These are phyloP conservation scores for Bibio marci DNA, from an alignment of 2,888 invertebrate species.

Conservation along the genomic window DNA sequence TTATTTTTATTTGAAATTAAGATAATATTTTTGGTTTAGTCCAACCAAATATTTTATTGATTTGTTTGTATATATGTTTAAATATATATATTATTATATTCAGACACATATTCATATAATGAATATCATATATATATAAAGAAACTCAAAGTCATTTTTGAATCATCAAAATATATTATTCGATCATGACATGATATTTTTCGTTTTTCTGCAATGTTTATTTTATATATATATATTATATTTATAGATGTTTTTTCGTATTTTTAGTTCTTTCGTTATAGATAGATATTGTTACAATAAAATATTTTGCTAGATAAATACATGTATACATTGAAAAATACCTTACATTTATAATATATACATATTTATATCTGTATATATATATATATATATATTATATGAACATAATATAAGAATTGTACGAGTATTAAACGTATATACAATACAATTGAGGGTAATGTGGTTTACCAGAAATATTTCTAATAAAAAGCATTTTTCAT, in stretches of 20 bases:
- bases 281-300: too few relatives aligned
- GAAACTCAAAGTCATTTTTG: conserved; percentile 11
- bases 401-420: too few relatives aligned
- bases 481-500: conserved; percentile 3
- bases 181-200: conserved; percentile 11
- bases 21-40: neutral
- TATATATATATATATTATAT: neutral
- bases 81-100: too few relatives aligned
- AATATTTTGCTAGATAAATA: too few relatives aligned
- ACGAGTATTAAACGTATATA: too few relatives aligned
- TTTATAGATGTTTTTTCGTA: too few relatives aligned
- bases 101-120: conserved; percentile 1
- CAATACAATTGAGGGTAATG: neutral
- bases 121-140: conserved; percentile 5
- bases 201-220: conserved; percentile 2
- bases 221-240: too few relatives aligned
- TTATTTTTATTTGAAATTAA: conserved; percentile 1
- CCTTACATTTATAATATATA: neutral
- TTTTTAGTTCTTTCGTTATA: too few relatives aligned
- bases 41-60: neutral
- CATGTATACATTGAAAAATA: too few relatives aligned
- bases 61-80: neutral
- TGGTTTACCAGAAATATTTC: conserved; percentile 3
- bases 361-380: neutral
- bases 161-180: conserved; percentile 13